Conservation (phyloP, 1,140 invertebrate species). For the Hyles euphorbiae region DNA sequence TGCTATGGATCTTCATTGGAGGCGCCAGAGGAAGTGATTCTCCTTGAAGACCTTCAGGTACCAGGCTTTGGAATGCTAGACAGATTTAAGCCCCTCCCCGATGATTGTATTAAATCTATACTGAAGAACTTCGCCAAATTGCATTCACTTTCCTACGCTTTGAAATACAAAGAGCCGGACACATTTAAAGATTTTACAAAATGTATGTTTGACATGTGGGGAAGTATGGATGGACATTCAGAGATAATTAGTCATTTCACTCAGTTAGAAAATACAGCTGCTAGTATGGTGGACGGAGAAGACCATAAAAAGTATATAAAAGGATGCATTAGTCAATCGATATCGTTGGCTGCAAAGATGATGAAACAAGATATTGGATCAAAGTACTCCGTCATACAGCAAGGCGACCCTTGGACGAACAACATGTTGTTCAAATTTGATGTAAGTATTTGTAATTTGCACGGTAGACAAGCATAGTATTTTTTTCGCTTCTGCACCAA, state of each 20-base stretch:
- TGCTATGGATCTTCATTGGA: conserved; percentile 53
- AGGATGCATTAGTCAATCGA: background rate
- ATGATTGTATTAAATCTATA: conserved; percentile 61
- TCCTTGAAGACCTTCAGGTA: conserved; percentile 75
- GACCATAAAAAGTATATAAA: conserved; percentile 13
- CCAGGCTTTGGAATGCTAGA: conserved; percentile 66
- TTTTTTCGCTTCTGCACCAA: too few species aligned
- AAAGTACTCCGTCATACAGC: conserved; percentile 15
- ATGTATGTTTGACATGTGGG: conserved; percentile 14
- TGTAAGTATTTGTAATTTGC: conserved; percentile 10
- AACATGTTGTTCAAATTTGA: conserved; percentile 27
- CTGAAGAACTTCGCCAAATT: conserved; percentile 73
- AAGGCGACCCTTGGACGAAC: conserved; percentile 29
- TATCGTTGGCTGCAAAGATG: background rate
- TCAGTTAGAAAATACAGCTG: conserved; percentile 6
- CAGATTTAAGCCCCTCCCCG: conserved; percentile 55
- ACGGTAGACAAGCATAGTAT: too few species aligned
- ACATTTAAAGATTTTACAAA: conserved; percentile 28
- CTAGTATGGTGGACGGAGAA: conserved; percentile 12
- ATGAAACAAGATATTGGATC: background rate
- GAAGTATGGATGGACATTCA: background rate
- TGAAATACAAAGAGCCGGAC: conserved; percentile 57
- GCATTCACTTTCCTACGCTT: conserved; percentile 74
- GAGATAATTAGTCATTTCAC: background rate
- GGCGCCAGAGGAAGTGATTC: conserved; percentile 64